phyloP scores from a whole-genome alignment of 2,797 vertebrate species.

The Kryptolebias ocellatus region DNA sequence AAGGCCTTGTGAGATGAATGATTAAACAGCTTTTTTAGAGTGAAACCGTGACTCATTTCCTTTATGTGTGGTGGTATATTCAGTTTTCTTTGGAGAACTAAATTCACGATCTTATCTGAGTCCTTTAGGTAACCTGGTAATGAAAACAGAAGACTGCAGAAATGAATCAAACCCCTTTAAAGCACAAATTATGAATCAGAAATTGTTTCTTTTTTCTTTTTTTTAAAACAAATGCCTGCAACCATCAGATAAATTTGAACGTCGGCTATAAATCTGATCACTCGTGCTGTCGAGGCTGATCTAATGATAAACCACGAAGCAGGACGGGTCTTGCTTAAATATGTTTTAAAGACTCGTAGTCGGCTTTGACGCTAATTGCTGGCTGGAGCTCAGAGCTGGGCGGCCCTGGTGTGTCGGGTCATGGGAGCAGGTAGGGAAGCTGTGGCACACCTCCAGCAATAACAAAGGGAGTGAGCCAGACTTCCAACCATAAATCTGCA shows the following conservation, averaged over 20 bases:
- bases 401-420: slow-evolving; percentile 80
- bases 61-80: slow-evolving; percentile 28
- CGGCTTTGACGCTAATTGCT: slow-evolving; percentile 54
- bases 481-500: slow-evolving; percentile 79
- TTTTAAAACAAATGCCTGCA: slow-evolving; percentile 6
- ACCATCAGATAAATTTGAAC: slow-evolving; percentile 9
- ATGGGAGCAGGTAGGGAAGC: slow-evolving; percentile 79
- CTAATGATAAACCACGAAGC: slow-evolving; percentile 58
- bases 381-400: slow-evolving; percentile 67
- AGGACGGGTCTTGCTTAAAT: slow-evolving; percentile 63
- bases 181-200: no score
- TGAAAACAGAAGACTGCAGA: not conserved
- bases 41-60: slow-evolving; percentile 54
- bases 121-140: not conserved
- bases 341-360: slow-evolving; percentile 55
- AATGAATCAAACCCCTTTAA: not conserved
- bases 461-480: slow-evolving; percentile 71
- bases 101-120: slow-evolving; percentile 1
- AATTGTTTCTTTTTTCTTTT: not conserved
- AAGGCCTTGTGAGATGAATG: slow-evolving; percentile 42
- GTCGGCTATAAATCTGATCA: slow-evolving; percentile 38
- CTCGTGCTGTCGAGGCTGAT: slow-evolving; percentile 15
- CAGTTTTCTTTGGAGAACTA: slow-evolving; percentile 4
- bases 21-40: slow-evolving; percentile 54
- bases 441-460: slow-evolving; percentile 82